Conservation (phyloP, 2,797 vertebrate species). For the Tympanoctomys barrerae region DNA sequence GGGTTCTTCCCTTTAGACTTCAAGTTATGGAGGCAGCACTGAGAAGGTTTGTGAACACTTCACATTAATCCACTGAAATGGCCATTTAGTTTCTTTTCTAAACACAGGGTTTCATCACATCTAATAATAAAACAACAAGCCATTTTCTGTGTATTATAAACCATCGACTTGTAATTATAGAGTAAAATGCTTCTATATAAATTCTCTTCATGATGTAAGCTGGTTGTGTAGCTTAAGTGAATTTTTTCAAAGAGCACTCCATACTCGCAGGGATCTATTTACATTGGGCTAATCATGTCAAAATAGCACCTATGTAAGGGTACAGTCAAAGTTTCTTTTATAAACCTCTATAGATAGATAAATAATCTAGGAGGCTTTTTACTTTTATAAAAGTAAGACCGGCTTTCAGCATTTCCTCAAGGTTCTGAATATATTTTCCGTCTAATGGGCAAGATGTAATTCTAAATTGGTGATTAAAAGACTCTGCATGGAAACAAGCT, state of each 20-base stretch:
- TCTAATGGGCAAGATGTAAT: conserved; percentile 85
- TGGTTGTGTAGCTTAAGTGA: conserved; percentile 74
- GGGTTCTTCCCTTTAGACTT: conserved; percentile 45
- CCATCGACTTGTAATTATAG: conserved; percentile 71
- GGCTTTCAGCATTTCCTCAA: conserved; percentile 76
- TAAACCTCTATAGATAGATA: conserved; percentile 89
- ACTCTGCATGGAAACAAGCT: conserved; percentile 85
- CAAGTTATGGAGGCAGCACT: conserved; percentile 58
- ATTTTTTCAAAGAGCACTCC: conserved; percentile 60
- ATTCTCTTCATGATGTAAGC: conserved; percentile 74
- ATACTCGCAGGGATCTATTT: conserved; percentile 75
- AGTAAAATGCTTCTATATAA: conserved; percentile 50
- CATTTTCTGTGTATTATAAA: conserved; percentile 75
- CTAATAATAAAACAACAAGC: conserved; percentile 73
- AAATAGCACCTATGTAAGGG: conserved; percentile 86
- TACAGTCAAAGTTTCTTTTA: conserved; percentile 89
- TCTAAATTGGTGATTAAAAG: conserved; percentile 88
- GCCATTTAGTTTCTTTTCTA: conserved; percentile 71
- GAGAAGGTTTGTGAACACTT: conserved; percentile 55
- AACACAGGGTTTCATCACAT: conserved; percentile 78
- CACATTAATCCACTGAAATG: conserved; percentile 68
- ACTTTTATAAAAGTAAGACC: conserved; percentile 69
- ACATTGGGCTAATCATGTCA: conserved; percentile 83
- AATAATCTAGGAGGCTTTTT: conserved; percentile 86
- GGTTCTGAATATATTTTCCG: conserved; percentile 80